Conservation (phyloP, 2,888 invertebrate genomes). For the Leucozona laternaria region DNA sequence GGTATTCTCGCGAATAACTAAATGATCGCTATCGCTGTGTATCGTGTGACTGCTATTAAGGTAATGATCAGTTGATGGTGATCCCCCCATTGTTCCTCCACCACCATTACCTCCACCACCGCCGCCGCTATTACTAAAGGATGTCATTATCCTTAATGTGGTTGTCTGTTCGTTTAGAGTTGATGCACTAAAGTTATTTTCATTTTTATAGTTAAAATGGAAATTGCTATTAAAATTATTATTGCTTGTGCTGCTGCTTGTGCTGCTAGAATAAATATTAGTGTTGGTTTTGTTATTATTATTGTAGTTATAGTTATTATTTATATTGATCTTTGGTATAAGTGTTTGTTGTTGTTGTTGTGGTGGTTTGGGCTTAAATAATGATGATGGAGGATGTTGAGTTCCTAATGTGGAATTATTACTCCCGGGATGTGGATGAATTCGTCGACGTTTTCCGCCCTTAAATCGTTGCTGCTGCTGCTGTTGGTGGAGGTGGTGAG, state of each 20-base stretch:
- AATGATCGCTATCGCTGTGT: conserved; percentile 79
- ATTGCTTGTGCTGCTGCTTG: conserved; percentile 22
- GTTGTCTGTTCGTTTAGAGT: conserved; percentile 69
- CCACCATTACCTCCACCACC: conserved; percentile 68
- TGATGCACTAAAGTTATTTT: conserved; percentile 68
- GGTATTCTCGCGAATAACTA: conserved; percentile 81
- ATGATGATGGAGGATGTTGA: conserved; percentile 22
- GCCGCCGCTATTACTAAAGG: conserved; percentile 49
- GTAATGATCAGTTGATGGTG: conserved; percentile 77
- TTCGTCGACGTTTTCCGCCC: conserved; percentile 70
- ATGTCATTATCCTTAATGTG: conserved; percentile 73
- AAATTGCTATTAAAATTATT: conserved; percentile 74
- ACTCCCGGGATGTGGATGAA: conserved; percentile 37
- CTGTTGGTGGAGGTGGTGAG: background rate
- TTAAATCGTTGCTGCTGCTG: conserved; percentile 53
- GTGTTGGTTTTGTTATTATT: conserved; percentile 60
- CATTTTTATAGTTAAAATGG: conserved; percentile 71
- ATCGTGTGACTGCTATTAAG: conserved; percentile 77
- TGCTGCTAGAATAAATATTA: conserved; percentile 71
- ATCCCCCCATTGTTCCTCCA: conserved; percentile 33
- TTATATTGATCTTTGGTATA: conserved; percentile 73
- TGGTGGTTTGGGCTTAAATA: conserved; percentile 14
- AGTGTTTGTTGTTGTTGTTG: conserved; percentile 59
- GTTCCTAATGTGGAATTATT: conserved; percentile 11
- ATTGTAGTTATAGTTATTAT: conserved; percentile 62